Percentiles rank a stretch among this genome's conserved stretches.
These are phyloP conservation scores for Contarinia nasturtii DNA, from an alignment of 1,140 invertebrate species.

Conservation along the genomic window DNA sequence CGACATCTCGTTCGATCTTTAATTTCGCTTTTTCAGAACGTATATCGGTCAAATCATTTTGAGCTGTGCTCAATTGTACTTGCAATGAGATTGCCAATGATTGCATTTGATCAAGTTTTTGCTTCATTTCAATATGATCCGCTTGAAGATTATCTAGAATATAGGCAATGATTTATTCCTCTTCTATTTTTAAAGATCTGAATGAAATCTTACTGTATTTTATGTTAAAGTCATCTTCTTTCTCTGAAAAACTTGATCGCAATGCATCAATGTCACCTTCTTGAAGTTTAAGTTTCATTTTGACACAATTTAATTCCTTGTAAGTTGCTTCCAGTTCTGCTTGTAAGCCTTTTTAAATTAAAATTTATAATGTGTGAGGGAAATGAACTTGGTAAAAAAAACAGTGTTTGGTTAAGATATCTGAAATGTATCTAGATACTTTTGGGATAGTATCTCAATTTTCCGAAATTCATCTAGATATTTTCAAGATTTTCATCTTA, in stretches of 20 bases:
- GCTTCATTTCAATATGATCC: constrained; percentile 26
- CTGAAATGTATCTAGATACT: too few species aligned
- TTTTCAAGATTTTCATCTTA: too few species aligned
- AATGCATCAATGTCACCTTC: constrained; percentile 30
- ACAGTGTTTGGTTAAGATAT: too few species aligned
- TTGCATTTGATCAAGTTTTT: constrained; percentile 29
- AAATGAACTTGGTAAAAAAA: too few species aligned
- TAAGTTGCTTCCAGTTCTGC: constrained; percentile 31
- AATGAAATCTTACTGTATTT: constrained; percentile 31
- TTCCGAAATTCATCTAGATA: too few species aligned
- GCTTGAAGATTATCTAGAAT: constrained; percentile 25
- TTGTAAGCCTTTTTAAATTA: constrained; percentile 26
- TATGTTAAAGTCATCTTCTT: constrained; percentile 26
- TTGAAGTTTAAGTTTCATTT: constrained; percentile 28
- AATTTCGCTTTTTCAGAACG: constrained; percentile 24
- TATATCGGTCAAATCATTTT: constrained; percentile 14
- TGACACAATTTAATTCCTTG: constrained; percentile 32
- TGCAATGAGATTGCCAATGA: constrained; percentile 16
- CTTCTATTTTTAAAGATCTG: too few species aligned
- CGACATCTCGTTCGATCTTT: constrained; percentile 24
- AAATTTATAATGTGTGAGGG: not conserved
- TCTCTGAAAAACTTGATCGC: constrained; percentile 27
- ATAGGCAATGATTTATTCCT: not conserved
- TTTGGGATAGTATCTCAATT: too few species aligned
- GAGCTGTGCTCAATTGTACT: constrained; percentile 15